Evolutionary conservation across 1,140 invertebrate genomes (phyloP), one percentile per base, ranked within the genome.

Genomic region (Archegozetes longisetosus): DNA sequence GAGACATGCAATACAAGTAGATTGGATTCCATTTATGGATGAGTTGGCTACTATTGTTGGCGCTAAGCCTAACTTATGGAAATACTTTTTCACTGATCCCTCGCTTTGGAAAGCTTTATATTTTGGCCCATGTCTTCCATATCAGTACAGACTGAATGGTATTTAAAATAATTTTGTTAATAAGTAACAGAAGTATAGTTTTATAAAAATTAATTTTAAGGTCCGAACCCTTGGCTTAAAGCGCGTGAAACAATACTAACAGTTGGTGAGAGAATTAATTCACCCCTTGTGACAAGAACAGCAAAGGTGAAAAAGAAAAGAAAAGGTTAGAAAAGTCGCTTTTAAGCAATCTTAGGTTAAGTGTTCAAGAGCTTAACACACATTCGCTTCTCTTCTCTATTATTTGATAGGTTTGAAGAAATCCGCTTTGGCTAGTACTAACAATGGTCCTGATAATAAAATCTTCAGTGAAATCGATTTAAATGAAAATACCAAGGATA

Each of bases 1-100:
- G 25, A 55, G 74, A 50, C 72, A 4, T 58, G 73, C 73, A 1
- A 64, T 76, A 26, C 70, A 76, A 64, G 73, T 76, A 6, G 73
- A 72, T 60, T 72, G 57, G 47, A 58, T 72, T 1, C 28, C 55
- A 0, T 72, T 67, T 62, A 68, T 72, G 68, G 70, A 74, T 58
- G 68, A 62, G 24, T 22, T 62, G 20, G 47, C 61, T 6, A 69
- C 66, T 1, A 60, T 61, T 17, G 55, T 68, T 23, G 73, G 73
- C n/a, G 68, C 67, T 55, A 68, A 68, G 52, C 72, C 71, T 6
- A 65, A 71, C 25, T 23, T 74, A 1, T 54, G 66, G 66, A 63
- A 67, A 66, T 47, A 71, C 23, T 56, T 71, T 13, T 50, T 69
- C 24, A 69, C 26, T 26, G 72, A 74, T 62, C 72, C 70, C 0